Percentiles rank a stretch among this genome's conserved stretches.
Evolutionary conservation across 2,888 invertebrate genomes (phyloP).

Genomic region (Drosophila neoperkinsi): DNA sequence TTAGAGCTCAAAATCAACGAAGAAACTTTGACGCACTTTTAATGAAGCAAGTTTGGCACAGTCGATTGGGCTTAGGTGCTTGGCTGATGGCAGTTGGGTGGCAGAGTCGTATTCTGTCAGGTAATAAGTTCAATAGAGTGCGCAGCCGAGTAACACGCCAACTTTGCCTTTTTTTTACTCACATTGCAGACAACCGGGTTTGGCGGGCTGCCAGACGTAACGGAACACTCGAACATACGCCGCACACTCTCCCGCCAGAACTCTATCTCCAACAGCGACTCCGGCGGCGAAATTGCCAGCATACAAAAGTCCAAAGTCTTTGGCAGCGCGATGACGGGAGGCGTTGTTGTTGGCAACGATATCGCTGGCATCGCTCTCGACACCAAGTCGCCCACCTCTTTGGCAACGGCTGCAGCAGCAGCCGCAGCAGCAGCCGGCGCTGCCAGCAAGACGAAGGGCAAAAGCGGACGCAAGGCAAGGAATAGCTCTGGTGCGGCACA

Average conservation of each 20-base stretch:
- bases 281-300: conserved; percentile 84
- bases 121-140: conserved; percentile 30
- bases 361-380: conserved; percentile 74
- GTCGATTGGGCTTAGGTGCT: conserved; percentile 5
- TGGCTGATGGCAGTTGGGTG: neutral
- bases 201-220: conserved; percentile 85
- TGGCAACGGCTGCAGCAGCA: conserved; percentile 37
- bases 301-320: conserved; percentile 84
- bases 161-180: conserved; percentile 8
- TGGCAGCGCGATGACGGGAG: conserved; percentile 72
- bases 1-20: conserved; percentile 76
- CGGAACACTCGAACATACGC: conserved; percentile 85
- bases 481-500: conserved; percentile 50
- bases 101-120: conserved; percentile 34
- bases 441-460: conserved; percentile 59
- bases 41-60: conserved; percentile 68
- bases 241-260: conserved; percentile 84
- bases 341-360: conserved; percentile 70
- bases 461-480: conserved; percentile 57
- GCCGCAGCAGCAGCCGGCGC: conserved; percentile 41
- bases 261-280: conserved; percentile 84
- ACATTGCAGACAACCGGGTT: conserved; percentile 84
- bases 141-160: conserved; percentile 22
- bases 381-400: conserved; percentile 74
- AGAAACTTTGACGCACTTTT: conserved; percentile 73